Percentiles rank a stretch among this genome's conserved stretches.
Conservation (phyloP, 2,797 vertebrate species). For the Cetoscarus ocellatus region DNA sequence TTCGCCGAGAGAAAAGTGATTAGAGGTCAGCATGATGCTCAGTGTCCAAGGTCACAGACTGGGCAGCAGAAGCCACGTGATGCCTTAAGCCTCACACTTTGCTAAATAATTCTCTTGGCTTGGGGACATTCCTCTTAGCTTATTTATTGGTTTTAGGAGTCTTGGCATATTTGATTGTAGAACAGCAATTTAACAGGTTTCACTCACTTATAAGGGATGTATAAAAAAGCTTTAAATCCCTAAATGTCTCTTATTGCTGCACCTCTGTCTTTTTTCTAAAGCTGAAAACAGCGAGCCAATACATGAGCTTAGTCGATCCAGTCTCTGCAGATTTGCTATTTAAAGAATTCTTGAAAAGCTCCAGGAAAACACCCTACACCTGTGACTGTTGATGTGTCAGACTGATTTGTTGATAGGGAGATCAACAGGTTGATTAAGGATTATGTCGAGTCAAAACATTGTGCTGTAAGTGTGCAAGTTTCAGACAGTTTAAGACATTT, state of each 20-base stretch:
- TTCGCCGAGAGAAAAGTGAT: conserved; percentile 6
- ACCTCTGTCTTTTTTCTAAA: neutral
- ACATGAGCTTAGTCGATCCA: conserved; percentile 25
- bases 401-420: neutral
- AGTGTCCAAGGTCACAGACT: conserved; percentile 23
- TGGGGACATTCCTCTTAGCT: neutral
- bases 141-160: neutral
- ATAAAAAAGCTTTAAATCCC: neutral
- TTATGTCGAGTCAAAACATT: neutral
- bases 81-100: neutral
- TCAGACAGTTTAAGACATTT: neutral
- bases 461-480: too few relatives aligned
- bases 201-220: neutral
- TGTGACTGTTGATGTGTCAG: neutral
- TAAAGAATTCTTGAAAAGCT: conserved; percentile 38
- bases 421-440: conserved; percentile 15
- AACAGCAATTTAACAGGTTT: neutral
- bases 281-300: neutral
- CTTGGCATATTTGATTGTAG: too few relatives aligned
- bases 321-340: conserved; percentile 37
- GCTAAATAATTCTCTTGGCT: conserved; percentile 21
- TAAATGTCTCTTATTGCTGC: neutral
- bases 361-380: conserved; percentile 20
- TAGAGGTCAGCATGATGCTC: conserved; percentile 7
- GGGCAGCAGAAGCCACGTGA: conserved; percentile 26